Conservation (phyloP, 1,140 invertebrate genomes). For the Amyelois transitella region DNA sequence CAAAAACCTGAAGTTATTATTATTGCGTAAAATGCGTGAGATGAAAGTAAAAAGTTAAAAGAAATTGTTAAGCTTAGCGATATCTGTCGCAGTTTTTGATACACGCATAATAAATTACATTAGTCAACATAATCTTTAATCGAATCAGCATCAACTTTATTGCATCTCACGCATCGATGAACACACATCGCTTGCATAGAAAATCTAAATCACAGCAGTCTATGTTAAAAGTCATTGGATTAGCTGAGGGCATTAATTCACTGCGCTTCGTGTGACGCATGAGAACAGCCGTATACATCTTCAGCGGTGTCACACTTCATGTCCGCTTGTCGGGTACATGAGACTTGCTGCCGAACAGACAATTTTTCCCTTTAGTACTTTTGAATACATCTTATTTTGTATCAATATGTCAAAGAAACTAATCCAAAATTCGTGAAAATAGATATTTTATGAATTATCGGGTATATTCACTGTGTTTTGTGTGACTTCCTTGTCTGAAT, state of each 20-base stretch:
- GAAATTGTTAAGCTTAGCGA: too few relatives aligned
- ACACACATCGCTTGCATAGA: background rate
- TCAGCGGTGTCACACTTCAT: constrained; percentile 13
- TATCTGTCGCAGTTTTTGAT: too few relatives aligned
- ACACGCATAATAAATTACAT: too few relatives aligned
- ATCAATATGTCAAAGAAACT: too few relatives aligned
- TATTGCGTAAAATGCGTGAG: too few relatives aligned
- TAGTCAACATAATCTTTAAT: too few relatives aligned
- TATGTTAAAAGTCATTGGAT: constrained; percentile 3
- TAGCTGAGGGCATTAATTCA: constrained; percentile 11
- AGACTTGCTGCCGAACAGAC: background rate
- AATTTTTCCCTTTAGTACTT: background rate
- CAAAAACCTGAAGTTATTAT: too few relatives aligned
- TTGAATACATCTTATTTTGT: background rate
- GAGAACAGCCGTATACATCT: constrained; percentile 1
- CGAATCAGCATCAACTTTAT: background rate
- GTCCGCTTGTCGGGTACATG: constrained; percentile 11
- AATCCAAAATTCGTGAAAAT: too few relatives aligned
- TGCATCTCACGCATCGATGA: background rate
- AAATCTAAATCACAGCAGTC: background rate
- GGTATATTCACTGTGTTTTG: too few relatives aligned
- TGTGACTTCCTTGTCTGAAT: too few relatives aligned
- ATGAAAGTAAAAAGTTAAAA: too few relatives aligned
- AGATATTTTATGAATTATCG: too few relatives aligned
- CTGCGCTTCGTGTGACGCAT: constrained; percentile 1